Base-by-base conservation (phyloP, 37 sponge, comb jelly and placozoan genomes). In the Chondrilla cf. caribensis region DNA sequence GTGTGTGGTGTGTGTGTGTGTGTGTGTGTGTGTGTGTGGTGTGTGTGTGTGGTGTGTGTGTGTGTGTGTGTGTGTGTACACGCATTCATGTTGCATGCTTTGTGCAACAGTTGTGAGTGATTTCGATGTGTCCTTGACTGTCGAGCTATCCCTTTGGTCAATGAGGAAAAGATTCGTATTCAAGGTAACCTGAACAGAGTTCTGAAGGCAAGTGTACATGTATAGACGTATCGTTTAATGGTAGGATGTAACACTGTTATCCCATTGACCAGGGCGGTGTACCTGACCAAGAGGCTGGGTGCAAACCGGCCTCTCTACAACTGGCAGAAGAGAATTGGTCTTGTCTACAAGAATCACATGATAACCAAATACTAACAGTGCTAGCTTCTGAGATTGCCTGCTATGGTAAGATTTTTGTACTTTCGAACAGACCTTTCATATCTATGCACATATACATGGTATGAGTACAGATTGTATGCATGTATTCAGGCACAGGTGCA, bases 281-380 rank as follows among this genome's bases (percentile, higher is more conserved):
- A 25, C 76, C 76, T n/a, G 76, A 73, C 31, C 76, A 37, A 42
- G 76, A 73, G 43, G n/a, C 76, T 8, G 76, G 76, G 11, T 73
- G 41, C 25, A 73, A 40, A n/a, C 24, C 24, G 9, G 76, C 31
- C 9, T 31, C 76, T 39, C 76, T 73, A n/a, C 31, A 38, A 37
- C 31, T 22, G 17, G 76, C 76, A 73, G 76, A 39, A 25, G 43
- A 73, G 21, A n/a, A 22, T n/a, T 73, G 76, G 76, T 3, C 43
- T 19, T n/a, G 5, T 8, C 15, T 40, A 19, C 43, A 73, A 42
- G 76, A 73, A 22, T 36, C 38, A 5, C 43, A 40, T 31, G 43
- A 73, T 9, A 32, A 15, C 38, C 19, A 17, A 15, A 39, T 4
- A 2, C 7, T 73, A 38, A 73, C 76, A n/a, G 44, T 73, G 21